Conservation (phyloP, 2,797 vertebrate genomes). For the Chelonia mydas region DNA sequence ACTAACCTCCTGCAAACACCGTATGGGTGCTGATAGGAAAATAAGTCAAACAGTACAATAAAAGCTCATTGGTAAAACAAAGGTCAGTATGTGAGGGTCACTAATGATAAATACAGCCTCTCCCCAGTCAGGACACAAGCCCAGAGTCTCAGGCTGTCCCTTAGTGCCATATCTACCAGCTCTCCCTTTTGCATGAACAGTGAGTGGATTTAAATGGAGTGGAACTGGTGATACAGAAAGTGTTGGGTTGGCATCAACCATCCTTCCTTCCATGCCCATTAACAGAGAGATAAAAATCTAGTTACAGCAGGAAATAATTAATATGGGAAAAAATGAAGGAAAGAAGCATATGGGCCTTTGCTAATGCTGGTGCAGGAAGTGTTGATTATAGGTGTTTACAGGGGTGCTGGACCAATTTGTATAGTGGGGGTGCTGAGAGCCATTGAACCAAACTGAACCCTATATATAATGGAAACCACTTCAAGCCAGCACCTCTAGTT, state of each 20-base stretch:
- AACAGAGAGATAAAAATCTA: background rate
- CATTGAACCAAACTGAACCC: no score
- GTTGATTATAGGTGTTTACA: fast-evolving
- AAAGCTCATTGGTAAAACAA: constrained; percentile 41
- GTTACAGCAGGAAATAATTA: fast-evolving
- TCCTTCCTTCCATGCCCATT: background rate
- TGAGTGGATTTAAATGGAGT: background rate
- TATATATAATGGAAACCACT: no score
- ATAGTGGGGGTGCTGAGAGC: no score
- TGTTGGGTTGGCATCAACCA: background rate
- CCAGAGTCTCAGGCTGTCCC: background rate
- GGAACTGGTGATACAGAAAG: background rate
- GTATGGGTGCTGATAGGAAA: constrained; percentile 48
- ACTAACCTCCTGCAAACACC: constrained; percentile 44
- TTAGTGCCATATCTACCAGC: background rate
- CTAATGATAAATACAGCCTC: constrained; percentile 32
- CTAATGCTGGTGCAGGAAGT: background rate
- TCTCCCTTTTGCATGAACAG: background rate
- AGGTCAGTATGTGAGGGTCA: constrained; percentile 27
- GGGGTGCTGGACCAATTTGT: no score
- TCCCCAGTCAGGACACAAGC: background rate
- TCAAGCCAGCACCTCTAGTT: no score
- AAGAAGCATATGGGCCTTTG: background rate
- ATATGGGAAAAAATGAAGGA: background rate
- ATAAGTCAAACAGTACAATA: constrained; percentile 47